Evolutionary conservation across 2,113 vertebrate genomes (phyloP).

Genomic region (Boleophthalmus pectinirostris): DNA sequence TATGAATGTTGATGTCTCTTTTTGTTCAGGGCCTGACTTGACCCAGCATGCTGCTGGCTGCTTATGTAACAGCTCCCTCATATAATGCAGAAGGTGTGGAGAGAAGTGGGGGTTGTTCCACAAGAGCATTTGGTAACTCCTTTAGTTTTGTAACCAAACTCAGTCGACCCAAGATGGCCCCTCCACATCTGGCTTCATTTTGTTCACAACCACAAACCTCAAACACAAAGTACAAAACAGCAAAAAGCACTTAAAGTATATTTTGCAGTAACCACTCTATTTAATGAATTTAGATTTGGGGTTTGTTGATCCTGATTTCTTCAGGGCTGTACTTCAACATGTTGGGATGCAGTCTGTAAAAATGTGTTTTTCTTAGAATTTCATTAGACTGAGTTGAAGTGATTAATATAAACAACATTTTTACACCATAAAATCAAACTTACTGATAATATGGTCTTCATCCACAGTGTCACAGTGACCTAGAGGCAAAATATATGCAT

Average conservation of each 20-base stretch:
- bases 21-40: conserved; percentile 28
- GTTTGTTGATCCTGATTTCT: neutral
- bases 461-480: conserved; percentile 71
- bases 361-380: conserved; percentile 27
- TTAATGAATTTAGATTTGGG: neutral
- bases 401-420: neutral
- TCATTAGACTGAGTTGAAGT: neutral
- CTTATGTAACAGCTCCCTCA: conserved; percentile 41
- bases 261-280: neutral
- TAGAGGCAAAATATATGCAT: conserved; percentile 12
- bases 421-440: conserved; percentile 23
- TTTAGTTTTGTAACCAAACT: conserved; percentile 57
- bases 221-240: neutral
- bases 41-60: conserved; percentile 26
- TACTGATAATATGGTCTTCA: conserved; percentile 66
- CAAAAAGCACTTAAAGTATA: neutral
- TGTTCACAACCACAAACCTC: neutral
- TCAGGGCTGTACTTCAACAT: conserved; percentile 45
- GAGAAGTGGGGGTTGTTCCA: neutral
- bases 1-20: neutral
- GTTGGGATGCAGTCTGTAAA: conserved; percentile 53
- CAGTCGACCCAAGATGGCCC: conserved; percentile 10
- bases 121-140: neutral
- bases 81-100: neutral
- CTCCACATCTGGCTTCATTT: conserved; percentile 51